phyloP scores from a whole-genome alignment of 2,113 vertebrate species.

The Cromileptes altivelis region DNA sequence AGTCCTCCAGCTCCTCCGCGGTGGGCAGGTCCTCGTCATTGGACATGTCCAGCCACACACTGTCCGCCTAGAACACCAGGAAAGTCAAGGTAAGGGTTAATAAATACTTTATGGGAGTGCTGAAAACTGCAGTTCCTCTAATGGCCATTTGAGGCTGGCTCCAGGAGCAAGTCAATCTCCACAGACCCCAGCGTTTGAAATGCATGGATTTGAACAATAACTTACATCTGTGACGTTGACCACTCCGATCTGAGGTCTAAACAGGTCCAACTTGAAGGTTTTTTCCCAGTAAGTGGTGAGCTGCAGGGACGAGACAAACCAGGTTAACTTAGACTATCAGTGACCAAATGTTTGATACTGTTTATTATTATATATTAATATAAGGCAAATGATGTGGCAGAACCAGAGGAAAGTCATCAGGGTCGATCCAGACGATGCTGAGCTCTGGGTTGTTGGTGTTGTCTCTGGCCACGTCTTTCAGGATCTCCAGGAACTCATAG shows the following conservation, averaged over 20 bases:
- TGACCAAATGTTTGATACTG: background rate
- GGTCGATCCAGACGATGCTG: conserved; percentile 98
- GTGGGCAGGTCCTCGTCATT: conserved; percentile 94
- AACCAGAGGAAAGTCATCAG: conserved; percentile 97
- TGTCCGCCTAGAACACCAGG: conserved; percentile 90
- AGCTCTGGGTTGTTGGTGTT: conserved; percentile 97
- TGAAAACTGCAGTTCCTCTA: too few relatives aligned
- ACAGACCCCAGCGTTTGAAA: too few relatives aligned
- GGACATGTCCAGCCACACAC: conserved; percentile 95
- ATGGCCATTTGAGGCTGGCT: too few relatives aligned
- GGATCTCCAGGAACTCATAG: conserved; percentile 96
- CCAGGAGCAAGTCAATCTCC: too few relatives aligned
- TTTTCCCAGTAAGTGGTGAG: conserved; percentile 98
- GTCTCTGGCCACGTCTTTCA: conserved; percentile 97
- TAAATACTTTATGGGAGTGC: too few relatives aligned
- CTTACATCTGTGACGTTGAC: conserved; percentile 98
- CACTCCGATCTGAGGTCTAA: conserved; percentile 95
- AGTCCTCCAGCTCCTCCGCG: conserved; percentile 94
- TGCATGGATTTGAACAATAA: background rate
- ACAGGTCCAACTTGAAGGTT: conserved; percentile 96
- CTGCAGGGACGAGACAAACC: conserved; percentile 79
- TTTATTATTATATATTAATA: background rate
- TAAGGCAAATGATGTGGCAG: background rate
- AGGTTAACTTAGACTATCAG: background rate
- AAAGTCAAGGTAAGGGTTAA: background rate